Conservation (phyloP, 1,140 invertebrate genomes). For the Gerris buenoi region DNA sequence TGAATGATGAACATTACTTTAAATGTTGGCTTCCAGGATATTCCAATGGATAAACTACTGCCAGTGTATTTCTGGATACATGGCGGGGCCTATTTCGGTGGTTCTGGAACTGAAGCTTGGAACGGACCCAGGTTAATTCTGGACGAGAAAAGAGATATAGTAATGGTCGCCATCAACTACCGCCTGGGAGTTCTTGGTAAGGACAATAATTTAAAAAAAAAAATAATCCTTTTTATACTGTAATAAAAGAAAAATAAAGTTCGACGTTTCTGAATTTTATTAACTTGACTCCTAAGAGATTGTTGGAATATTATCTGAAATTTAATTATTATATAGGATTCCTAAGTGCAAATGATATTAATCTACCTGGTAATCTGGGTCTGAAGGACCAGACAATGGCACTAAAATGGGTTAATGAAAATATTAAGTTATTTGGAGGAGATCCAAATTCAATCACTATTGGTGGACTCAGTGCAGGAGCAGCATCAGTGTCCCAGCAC, state of each 20-base stretch:
- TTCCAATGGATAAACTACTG: background rate
- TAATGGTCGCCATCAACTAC: background rate
- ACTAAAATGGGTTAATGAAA: background rate
- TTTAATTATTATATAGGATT: constrained; percentile 3
- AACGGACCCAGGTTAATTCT: background rate
- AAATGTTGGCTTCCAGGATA: background rate
- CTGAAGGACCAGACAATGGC: constrained; percentile 7
- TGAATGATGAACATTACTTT: background rate
- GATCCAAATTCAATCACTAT: background rate
- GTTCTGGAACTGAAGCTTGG: background rate
- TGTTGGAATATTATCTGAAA: no score
- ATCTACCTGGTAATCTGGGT: background rate
- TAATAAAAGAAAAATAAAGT: background rate
- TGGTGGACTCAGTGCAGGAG: background rate
- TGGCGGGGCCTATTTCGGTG: background rate
- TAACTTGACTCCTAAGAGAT: background rate
- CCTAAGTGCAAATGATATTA: background rate
- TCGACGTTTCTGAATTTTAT: background rate
- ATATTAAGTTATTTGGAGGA: constrained; percentile 4
- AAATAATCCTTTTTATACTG: background rate
- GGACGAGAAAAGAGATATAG: background rate
- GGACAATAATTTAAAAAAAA: background rate
- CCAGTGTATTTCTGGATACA: background rate
- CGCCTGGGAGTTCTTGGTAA: background rate
- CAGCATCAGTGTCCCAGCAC: background rate